Conservation (phyloP, 2,113 vertebrate species). For the Colossoma macropomum region DNA sequence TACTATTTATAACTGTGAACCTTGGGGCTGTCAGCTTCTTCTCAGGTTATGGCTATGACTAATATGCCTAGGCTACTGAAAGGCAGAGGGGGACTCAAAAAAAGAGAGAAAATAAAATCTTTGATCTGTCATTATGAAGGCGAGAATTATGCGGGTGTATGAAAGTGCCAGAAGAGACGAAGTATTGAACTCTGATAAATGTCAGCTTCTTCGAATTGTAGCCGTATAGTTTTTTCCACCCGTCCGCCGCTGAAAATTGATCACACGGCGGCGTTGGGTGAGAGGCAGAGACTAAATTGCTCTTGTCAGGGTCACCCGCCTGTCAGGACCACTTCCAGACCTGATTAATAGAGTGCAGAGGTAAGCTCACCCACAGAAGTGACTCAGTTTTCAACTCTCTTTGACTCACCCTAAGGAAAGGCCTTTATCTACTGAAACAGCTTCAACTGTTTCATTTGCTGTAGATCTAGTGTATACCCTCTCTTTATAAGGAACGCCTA, state of each 20-base stretch:
- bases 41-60: slow-evolving; percentile 44
- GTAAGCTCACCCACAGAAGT: neutral
- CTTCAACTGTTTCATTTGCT: neutral
- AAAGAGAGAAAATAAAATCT: slow-evolving; percentile 31
- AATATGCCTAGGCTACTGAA: slow-evolving; percentile 14
- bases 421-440: neutral
- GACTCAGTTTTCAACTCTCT: slow-evolving; percentile 9
- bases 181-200: slow-evolving; percentile 41
- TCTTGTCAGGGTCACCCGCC: slow-evolving; percentile 59
- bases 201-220: slow-evolving; percentile 58
- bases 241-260: slow-evolving; percentile 60
- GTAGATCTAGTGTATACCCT: neutral
- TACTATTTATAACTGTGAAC: slow-evolving; percentile 54
- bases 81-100: neutral
- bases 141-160: slow-evolving; percentile 48
- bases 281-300: slow-evolving; percentile 59
- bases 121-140: slow-evolving; percentile 53
- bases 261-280: slow-evolving; percentile 50
- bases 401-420: neutral
- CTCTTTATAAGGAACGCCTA: neutral
- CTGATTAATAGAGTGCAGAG: slow-evolving; percentile 55
- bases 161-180: slow-evolving; percentile 31
- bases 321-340: slow-evolving; percentile 58
- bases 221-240: slow-evolving; percentile 51
- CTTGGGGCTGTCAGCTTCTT: slow-evolving; percentile 37